These are phyloP conservation scores for Phytoseiulus persimilis DNA, from an alignment of 2,888 invertebrate genomes.

Conservation along the genomic window DNA sequence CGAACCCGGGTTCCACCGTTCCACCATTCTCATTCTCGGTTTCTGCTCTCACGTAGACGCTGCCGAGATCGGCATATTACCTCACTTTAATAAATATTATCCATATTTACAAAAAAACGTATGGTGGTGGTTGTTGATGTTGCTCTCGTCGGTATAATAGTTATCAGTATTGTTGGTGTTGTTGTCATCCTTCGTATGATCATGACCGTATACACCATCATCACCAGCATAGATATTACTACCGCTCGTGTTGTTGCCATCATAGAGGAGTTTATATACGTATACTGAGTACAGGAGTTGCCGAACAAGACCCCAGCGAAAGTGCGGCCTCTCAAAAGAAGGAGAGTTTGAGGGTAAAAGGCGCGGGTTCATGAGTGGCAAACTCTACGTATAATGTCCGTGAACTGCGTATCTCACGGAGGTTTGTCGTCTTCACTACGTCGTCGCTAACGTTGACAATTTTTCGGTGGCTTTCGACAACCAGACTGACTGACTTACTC, in stretches of 20 bases:
- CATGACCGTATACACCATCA: not conserved
- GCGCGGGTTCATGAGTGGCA: not conserved
- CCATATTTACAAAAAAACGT: not conserved
- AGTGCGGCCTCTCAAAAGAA: not conserved
- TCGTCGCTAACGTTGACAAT: conserved; percentile 37
- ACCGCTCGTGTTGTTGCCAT: not conserved
- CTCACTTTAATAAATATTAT: not conserved
- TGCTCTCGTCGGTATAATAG: not conserved
- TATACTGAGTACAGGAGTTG: conserved; percentile 36
- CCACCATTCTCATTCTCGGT: not conserved
- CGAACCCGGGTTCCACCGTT: not conserved
- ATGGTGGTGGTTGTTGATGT: not conserved
- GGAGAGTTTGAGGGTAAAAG: not conserved
- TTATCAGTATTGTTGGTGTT: not conserved
- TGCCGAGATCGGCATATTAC: not conserved
- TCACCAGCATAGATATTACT: not conserved
- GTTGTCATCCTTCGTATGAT: not conserved
- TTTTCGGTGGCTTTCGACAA: not conserved
- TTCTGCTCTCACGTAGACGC: not conserved
- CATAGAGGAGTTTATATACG: conserved; percentile 13
- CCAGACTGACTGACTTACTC: conserved; percentile 11
- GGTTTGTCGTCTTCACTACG: not conserved
- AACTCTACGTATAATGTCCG: not conserved
- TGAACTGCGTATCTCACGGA: not conserved
- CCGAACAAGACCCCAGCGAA: not conserved